Conservation (phyloP, 2,113 vertebrate species). For the Oreochromis spilurus region DNA sequence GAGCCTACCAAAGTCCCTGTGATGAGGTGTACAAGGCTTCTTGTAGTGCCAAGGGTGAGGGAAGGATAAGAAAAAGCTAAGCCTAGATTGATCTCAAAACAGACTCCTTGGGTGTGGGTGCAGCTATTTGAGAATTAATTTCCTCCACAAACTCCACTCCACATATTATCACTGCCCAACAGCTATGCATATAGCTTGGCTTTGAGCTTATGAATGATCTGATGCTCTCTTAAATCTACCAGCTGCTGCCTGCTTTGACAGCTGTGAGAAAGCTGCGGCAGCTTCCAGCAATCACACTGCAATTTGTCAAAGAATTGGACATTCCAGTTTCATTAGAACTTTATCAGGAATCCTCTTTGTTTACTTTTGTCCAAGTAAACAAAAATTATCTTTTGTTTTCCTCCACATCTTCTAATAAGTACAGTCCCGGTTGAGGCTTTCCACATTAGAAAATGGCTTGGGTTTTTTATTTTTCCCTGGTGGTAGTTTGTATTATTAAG, state of each 20-base stretch:
- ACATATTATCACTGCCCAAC: neutral
- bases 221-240: neutral
- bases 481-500: neutral
- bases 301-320: neutral
- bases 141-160: neutral
- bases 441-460: neutral
- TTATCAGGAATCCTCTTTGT: neutral
- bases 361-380: neutral
- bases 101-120: neutral
- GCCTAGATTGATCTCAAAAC: conserved; percentile 25
- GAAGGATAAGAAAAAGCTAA: conserved; percentile 20
- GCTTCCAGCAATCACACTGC: neutral
- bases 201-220: neutral
- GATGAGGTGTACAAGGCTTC: conserved; percentile 21
- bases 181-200: neutral
- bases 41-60: conserved; percentile 21
- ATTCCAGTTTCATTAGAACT: neutral
- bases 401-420: neutral
- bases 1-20: conserved; percentile 22
- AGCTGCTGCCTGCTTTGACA: neutral
- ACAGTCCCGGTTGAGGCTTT: accelerated
- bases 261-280: neutral
- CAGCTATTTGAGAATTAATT: neutral
- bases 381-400: neutral
- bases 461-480: accelerated